These are phyloP conservation scores for Pantherophis vulpinus DNA, from an alignment of 2,797 vertebrate genomes.

Conservation along the genomic window DNA sequence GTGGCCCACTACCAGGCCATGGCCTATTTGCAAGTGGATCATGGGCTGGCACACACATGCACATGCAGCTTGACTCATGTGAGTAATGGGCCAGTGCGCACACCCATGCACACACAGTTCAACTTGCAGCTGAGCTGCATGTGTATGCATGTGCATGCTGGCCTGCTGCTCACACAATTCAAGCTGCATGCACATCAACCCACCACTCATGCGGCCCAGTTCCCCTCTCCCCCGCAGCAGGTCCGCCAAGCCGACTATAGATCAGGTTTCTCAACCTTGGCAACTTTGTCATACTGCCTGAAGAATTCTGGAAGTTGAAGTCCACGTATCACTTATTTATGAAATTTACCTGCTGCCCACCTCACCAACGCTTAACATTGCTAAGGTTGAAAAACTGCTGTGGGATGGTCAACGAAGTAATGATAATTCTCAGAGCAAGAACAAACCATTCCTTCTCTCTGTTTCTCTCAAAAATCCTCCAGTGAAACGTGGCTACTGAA, in stretches of 20 bases:
- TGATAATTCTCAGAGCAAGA: background rate
- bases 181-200: background rate
- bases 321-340: background rate
- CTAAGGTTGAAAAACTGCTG: background rate
- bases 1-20: background rate
- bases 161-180: background rate
- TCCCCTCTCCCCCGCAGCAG: background rate
- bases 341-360: background rate
- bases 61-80: background rate
- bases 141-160: background rate
- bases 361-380: background rate
- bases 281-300: background rate
- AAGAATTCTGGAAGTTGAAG: background rate
- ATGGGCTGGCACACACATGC: background rate
- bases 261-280: background rate
- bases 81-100: background rate
- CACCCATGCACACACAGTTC: background rate
- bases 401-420: background rate
- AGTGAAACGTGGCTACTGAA: background rate
- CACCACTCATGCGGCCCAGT: fast-evolving
- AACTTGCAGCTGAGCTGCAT: background rate
- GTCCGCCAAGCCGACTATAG: background rate
- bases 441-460: background rate
- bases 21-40: background rate
- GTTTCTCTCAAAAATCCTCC: background rate